Percentiles rank a stretch among this genome's conserved stretches.
Conservation (phyloP, 2,797 vertebrate species). For the Rhynchotus rufescens region DNA sequence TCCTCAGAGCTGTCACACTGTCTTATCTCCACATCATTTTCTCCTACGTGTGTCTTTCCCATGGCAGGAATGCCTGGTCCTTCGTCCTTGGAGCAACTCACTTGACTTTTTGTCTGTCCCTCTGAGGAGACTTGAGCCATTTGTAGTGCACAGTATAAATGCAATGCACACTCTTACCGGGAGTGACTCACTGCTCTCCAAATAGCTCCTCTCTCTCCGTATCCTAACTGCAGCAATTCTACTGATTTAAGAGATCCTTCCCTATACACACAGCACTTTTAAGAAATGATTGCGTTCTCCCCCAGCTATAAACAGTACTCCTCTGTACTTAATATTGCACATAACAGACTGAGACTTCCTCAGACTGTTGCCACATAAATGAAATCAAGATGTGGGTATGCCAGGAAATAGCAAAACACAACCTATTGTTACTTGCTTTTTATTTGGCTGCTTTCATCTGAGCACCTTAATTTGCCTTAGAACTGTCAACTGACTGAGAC, state of each 20-base stretch:
- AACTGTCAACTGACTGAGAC: background rate
- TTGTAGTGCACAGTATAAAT: background rate
- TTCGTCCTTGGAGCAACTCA: rapidly evolving
- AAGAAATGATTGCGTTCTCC: background rate
- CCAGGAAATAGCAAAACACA: conserved; percentile 36
- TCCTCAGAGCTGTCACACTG: background rate
- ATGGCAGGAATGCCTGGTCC: rapidly evolving
- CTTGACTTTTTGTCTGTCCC: background rate
- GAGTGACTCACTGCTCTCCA: background rate
- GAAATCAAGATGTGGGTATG: background rate
- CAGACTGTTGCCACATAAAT: background rate
- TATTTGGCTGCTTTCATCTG: conserved; percentile 4
- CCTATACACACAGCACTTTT: background rate
- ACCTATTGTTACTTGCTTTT: conserved; percentile 32
- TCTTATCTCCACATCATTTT: background rate
- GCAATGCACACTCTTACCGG: background rate
- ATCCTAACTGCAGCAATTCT: background rate
- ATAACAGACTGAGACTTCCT: background rate
- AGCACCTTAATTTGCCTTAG: conserved; percentile 21
- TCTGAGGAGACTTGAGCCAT: background rate
- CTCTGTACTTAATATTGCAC: background rate
- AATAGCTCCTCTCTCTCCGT: background rate
- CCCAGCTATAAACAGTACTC: background rate
- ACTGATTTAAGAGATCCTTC: background rate
- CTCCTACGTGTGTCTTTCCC: background rate